phyloP scores from a whole-genome alignment of 2,888 invertebrate species.

The Gasteruption jaculator region DNA sequence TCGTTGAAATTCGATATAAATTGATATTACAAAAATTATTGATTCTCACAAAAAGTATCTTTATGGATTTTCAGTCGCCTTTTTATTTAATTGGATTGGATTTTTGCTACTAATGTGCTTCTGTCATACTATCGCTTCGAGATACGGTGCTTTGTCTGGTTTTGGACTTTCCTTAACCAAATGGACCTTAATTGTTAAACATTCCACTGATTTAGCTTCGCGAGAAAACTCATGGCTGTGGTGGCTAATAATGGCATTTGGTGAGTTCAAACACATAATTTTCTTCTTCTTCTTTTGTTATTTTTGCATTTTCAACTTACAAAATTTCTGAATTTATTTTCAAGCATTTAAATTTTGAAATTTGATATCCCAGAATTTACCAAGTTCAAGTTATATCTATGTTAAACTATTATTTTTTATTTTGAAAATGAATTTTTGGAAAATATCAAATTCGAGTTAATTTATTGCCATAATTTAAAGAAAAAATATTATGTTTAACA shows the following conservation, averaged over 20 bases:
- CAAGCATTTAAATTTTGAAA: no score
- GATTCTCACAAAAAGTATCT: not conserved
- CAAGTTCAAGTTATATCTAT: constrained; percentile 19
- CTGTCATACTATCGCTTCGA: constrained; percentile 89
- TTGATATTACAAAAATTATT: not conserved
- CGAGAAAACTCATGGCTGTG: constrained; percentile 88
- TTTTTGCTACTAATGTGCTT: constrained; percentile 89
- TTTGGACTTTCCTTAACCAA: constrained; percentile 91
- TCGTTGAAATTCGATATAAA: no score
- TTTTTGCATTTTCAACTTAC: no score
- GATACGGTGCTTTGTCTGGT: constrained; percentile 88
- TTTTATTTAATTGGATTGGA: constrained; percentile 95
- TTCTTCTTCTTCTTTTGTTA: no score
- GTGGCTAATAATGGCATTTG: constrained; percentile 90
- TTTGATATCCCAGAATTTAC: no score
- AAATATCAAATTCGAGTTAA: no score
- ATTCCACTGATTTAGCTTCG: constrained; percentile 80
- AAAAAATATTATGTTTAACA: constrained; percentile 7
- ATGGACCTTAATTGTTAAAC: constrained; percentile 92
- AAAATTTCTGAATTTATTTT: no score
- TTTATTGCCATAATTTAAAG: constrained; percentile 2
- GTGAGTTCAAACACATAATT: no score
- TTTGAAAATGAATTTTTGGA: constrained; percentile 7
- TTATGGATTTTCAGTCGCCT: constrained; percentile 68
- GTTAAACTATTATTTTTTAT: not conserved